Conservation (phyloP, 2,888 invertebrate genomes). For the Chrysomela aeneicollis region DNA sequence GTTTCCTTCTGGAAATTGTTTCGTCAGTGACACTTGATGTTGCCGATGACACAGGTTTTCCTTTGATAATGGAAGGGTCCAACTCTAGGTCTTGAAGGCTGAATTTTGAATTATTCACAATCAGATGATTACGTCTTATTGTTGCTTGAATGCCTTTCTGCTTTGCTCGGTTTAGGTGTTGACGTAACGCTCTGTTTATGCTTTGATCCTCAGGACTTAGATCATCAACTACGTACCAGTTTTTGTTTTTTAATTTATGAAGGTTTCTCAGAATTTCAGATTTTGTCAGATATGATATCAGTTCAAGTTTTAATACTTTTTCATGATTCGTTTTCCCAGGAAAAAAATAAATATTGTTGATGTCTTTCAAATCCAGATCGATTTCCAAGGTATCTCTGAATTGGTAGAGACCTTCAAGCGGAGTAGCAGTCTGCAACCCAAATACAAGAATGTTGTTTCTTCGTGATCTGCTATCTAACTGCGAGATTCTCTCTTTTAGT, state of each 20-base stretch:
- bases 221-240: constrained; percentile 5
- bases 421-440: neutral
- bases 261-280: constrained; percentile 6
- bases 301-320: constrained; percentile 7
- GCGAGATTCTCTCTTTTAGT: too few relatives aligned
- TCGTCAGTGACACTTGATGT: constrained; percentile 9
- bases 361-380: constrained; percentile 13
- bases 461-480: constrained; percentile 3
- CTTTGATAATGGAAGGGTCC: constrained; percentile 1
- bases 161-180: constrained; percentile 7
- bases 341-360: constrained; percentile 5
- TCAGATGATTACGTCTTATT: constrained; percentile 3
- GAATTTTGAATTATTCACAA: constrained; percentile 11
- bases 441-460: constrained; percentile 10
- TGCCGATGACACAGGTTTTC: neutral
- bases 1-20: constrained; percentile 1
- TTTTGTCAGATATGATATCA: neutral
- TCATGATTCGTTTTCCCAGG: neutral
- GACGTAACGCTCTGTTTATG: constrained; percentile 6
- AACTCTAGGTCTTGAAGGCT: constrained; percentile 11
- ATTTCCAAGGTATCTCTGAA: constrained; percentile 14
- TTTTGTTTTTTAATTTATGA: constrained; percentile 1
- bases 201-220: constrained; percentile 7
- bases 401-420: neutral
- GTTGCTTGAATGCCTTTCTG: neutral